Evolutionary conservation across 2,888 invertebrate species (phyloP), one percentile per base, ranked within the genome.

Genomic region (Mesorhabditis spiculigera): DNA sequence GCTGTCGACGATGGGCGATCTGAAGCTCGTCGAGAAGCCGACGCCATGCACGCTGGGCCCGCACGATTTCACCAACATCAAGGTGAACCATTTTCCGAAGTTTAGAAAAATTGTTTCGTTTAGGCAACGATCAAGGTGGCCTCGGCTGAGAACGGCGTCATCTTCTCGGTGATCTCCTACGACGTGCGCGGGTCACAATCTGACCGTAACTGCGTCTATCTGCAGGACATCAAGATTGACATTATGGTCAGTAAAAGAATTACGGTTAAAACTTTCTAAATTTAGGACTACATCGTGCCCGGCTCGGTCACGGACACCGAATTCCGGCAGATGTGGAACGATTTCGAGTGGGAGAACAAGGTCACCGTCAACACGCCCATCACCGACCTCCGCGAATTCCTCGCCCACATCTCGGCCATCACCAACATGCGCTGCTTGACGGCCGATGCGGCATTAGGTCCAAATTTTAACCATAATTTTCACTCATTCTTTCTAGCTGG

Each of bases 261-360:
- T n/a, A n/a, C n/a, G n/a, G n/a, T n/a, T n/a, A n/a, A n/a, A n/a
- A n/a, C n/a, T 69, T 4, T 63, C 44, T 13, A n/a, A 45, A n/a
- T 98, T 81, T 95, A 98, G 93, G 98, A 99, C 89, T 96, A 96
- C 88, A 95, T 96, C 85, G 92, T 96, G 85, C 87, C 89, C 85
- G 77, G 87, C 86, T 73, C 95, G 16, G 97, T 97, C 87, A 93
- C 92, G 68, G 98, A 98, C 87, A 91, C 92, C 0, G 97, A 98
- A 89, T 99, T 98, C 90, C 89, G 98, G 5, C 92, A 93, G 88
- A 99, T 99, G 98, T 99, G 98, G 98, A 94, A 95, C 4, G 97
- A 97, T 89, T 99, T 99, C 89, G 98, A 99, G 88, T 99, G 98
- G 98, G 98, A 99, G 89, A 99, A 99, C 88, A 99, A 99, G 90